Conservation (phyloP, 2,797 vertebrate genomes). For the Silurus lanzhouensis region DNA sequence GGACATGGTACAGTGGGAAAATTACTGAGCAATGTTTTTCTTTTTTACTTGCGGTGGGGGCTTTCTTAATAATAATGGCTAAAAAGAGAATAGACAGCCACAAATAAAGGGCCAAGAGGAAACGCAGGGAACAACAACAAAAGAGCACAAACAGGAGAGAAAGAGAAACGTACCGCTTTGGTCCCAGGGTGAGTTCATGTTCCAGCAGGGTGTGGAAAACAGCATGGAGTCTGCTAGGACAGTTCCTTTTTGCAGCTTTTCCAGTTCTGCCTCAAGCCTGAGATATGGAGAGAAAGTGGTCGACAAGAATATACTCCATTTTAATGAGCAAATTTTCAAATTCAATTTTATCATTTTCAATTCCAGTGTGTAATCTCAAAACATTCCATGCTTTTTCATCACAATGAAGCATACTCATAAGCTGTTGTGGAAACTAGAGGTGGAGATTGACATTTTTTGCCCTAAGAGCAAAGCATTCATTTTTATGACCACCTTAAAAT, state of each 20-base stretch:
- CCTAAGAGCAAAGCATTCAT: background rate
- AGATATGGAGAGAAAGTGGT: constrained; percentile 1
- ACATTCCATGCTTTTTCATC: background rate
- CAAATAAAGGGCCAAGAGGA: constrained; percentile 1
- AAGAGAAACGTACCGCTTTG: constrained; percentile 64
- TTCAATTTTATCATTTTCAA: background rate
- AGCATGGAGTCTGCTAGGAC: constrained; percentile 65
- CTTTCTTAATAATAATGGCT: background rate
- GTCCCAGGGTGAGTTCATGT: constrained; percentile 69
- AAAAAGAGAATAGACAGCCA: background rate
- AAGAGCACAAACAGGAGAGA: constrained; percentile 25
- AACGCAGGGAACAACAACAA: background rate
- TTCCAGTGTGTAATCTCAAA: background rate
- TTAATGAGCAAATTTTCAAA: background rate
- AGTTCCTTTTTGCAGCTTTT: constrained; percentile 75
- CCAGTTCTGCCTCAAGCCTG: constrained; percentile 79
- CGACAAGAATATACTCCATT: background rate
- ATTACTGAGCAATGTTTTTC: background rate
- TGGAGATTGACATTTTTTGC: background rate
- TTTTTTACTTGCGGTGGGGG: background rate
- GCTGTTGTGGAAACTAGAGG: background rate
- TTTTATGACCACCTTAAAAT: background rate
- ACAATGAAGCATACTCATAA: background rate
- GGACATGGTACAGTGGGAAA: background rate
- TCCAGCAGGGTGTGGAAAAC: constrained; percentile 80